Base-by-base conservation (phyloP, 2,797 vertebrate species). In the Ctenochaetus hawaiiensis region DNA sequence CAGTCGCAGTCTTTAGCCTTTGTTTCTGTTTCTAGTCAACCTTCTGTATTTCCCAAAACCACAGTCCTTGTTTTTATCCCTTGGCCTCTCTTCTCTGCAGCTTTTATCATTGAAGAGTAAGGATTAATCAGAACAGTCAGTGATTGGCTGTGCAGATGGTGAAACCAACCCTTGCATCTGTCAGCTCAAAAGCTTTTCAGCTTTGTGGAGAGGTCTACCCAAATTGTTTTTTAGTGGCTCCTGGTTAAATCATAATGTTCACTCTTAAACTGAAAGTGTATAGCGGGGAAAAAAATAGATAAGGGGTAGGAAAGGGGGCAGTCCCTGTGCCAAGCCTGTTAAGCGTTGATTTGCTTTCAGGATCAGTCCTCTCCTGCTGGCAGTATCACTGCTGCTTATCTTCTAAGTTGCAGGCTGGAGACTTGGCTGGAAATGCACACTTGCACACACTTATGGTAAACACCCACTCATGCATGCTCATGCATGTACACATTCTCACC, bases 381-480 rank as follows among this genome's bases (percentile, higher is more conserved):
- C 89, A 87, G 82, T 89, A 90, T 92, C 89, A 39, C 75, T 81
- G 70, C 84, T 78, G 85, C 89, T 93, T 91, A 92, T 92, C 89
- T 82, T 62, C 56, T 85, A 45, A 59, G 78, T 79, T 92, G 61
- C 87, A 91, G 88, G 68, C 86, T 76, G 66, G 74, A 86, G 80
- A 86, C 80, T 90, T 93, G 83, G 79, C 81, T 75, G 20, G 48
- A 63, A 82, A 81, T 4, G 20, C 41, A 44, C 75, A 51, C 76
- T 51, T 71, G 10, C 65, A 58, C 69, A 67, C 57, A 51, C 72
- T 67, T 70, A 60, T 63, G 49, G 56, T 61, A 60, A 49, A 57
- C 72, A 70, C 58, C 45, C 43, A 49, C 81, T 41, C 63, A 71
- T 6, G 23, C 57, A 56, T 67, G 34, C 57, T 73, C n/a, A 62